These are phyloP conservation scores for Sycophila sp. DNA, from an alignment of 1,140 invertebrate genomes.

Conservation along the genomic window DNA sequence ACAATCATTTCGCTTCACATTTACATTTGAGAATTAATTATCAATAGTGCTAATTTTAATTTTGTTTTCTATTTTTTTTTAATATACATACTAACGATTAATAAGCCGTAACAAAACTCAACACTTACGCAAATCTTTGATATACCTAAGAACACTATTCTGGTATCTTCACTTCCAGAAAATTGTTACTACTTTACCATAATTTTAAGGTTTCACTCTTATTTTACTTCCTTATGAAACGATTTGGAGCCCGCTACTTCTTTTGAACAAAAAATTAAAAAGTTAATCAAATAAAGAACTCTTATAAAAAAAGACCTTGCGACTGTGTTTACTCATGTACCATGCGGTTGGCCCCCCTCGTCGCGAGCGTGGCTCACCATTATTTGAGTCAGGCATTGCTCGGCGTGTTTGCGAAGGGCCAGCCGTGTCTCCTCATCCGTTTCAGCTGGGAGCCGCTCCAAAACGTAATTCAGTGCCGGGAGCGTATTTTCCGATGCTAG, in stretches of 20 bases:
- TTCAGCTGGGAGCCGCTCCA: slow-evolving; percentile 25
- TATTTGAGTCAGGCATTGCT: slow-evolving; percentile 26
- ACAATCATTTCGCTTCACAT: background rate
- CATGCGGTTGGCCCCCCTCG: no score
- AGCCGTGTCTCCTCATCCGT: slow-evolving; percentile 18
- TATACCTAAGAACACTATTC: no score
- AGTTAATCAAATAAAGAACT: background rate
- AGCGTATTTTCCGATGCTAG: background rate
- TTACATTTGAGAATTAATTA: slow-evolving; percentile 5
- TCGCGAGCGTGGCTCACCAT: no score
- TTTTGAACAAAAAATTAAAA: slow-evolving; percentile 18
- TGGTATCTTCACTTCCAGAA: no score
- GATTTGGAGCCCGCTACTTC: background rate
- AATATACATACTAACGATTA: no score
- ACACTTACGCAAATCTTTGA: no score
- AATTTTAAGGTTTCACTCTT: no score
- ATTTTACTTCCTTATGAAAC: no score
- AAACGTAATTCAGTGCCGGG: background rate
- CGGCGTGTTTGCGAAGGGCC: slow-evolving; percentile 18
- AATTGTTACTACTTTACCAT: no score
- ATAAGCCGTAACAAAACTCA: no score
- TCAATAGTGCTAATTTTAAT: background rate
- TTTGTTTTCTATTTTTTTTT: no score
- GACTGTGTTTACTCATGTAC: background rate
- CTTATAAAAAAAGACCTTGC: background rate